Conservation (phyloP, 2,797 vertebrate species). For the Lateolabrax maculatus region DNA sequence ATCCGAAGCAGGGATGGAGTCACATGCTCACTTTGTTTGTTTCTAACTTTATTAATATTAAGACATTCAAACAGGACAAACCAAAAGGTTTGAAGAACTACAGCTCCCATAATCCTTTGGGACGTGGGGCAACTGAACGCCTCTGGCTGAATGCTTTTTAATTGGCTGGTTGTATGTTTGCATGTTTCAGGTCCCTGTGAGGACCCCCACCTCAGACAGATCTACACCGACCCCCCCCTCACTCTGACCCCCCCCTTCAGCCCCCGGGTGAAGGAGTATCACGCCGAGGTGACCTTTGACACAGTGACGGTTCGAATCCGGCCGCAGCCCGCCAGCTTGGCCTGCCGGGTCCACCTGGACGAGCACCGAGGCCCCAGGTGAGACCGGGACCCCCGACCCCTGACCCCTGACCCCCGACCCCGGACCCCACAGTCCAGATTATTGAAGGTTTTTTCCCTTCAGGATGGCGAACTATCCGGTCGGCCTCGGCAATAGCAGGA, state of each 20-base stretch:
- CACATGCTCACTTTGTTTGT: no score
- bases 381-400: neutral
- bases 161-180: neutral
- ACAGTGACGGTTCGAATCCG: conserved; percentile 89
- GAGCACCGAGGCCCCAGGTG: conserved; percentile 92
- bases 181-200: conserved; percentile 83
- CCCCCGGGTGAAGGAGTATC: conserved; percentile 91
- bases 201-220: conserved; percentile 88
- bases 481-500: conserved; percentile 91
- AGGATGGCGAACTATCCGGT: conserved; percentile 91
- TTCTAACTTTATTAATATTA: no score
- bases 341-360: conserved; percentile 88
- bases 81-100: no score
- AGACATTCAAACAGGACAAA: no score
- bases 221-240: conserved; percentile 91
- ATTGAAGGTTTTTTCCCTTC: conserved; percentile 1
- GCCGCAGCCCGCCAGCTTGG: conserved; percentile 86
- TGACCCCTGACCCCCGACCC: neutral
- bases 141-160: no score
- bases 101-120: no score
- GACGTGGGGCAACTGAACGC: no score
- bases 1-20: no score
- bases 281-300: conserved; percentile 92
- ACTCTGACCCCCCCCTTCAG: conserved; percentile 90
- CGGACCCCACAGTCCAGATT: neutral